These are phyloP conservation scores for Dromaius novaehollandiae DNA, from an alignment of 2,113 vertebrate genomes.

Conservation along the genomic window DNA sequence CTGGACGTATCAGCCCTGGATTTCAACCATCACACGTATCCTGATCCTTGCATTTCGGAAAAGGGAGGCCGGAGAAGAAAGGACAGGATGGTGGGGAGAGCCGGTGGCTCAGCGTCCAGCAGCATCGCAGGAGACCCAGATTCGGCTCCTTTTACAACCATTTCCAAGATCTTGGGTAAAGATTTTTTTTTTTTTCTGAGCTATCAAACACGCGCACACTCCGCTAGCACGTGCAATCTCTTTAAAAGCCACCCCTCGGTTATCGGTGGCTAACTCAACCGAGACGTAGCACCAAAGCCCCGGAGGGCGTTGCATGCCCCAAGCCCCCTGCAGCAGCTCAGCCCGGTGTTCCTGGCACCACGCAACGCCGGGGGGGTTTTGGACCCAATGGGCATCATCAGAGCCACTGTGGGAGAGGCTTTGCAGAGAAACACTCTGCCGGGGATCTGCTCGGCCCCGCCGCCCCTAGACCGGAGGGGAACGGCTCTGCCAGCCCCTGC, in stretches of 20 bases:
- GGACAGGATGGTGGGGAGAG: not conserved
- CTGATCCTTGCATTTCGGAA: not conserved
- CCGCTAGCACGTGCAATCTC: not conserved
- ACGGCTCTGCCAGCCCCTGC: rapidly evolving
- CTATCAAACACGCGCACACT: not conserved
- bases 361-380: rapidly evolving
- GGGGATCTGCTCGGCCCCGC: not conserved
- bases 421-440: not conserved
- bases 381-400: no score
- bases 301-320: rapidly evolving
- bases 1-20: not conserved
- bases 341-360: rapidly evolving
- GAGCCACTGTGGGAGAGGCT: not conserved
- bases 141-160: not conserved
- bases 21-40: not conserved
- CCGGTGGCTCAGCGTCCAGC: not conserved
- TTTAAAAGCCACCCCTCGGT: not conserved
- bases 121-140: not conserved
- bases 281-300: not conserved
- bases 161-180: not conserved
- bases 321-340: not conserved
- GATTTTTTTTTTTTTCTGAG: not conserved
- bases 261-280: not conserved
- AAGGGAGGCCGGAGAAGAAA: no score
- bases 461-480: not conserved